Evolutionary conservation across 2,888 invertebrate genomes (phyloP).

Genomic region (Sarcophaga rosellei): DNA sequence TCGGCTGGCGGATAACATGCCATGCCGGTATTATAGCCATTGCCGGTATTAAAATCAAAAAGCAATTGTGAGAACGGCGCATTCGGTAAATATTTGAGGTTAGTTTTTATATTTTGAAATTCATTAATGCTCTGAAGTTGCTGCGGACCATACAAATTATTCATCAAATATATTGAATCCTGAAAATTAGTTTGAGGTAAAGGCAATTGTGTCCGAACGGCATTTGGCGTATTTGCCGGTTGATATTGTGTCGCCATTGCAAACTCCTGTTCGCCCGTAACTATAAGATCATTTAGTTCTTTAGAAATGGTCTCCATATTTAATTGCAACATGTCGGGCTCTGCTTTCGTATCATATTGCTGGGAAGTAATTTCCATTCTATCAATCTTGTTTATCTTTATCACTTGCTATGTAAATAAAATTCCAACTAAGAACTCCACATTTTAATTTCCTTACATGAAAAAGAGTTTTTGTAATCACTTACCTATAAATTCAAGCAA

Average conservation of each 20-base stretch:
- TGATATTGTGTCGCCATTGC: slow-evolving; percentile 3
- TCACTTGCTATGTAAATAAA: no score
- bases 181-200: slow-evolving; percentile 3
- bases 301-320: slow-evolving; percentile 68
- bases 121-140: background rate
- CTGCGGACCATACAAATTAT: background rate
- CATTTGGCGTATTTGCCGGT: background rate
- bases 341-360: slow-evolving; percentile 8
- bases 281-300: slow-evolving; percentile 62
- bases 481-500: slow-evolving; percentile 17
- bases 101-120: background rate
- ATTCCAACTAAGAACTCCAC: background rate
- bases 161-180: background rate
- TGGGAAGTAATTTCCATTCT: slow-evolving; percentile 18
- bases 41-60: background rate
- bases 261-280: slow-evolving; percentile 38
- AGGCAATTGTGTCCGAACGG: background rate
- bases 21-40: background rate
- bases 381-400: no score
- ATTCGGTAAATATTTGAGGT: slow-evolving; percentile 17
- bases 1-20: background rate
- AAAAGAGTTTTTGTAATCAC: background rate
- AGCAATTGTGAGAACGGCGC: background rate
- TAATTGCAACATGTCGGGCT: slow-evolving; percentile 53
- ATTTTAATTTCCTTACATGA: background rate